A percentile compares a stretch with the other conserved stretches of the same genome.
Conservation (phyloP, 2,888 invertebrate species). For the Oscheius sp. region DNA sequence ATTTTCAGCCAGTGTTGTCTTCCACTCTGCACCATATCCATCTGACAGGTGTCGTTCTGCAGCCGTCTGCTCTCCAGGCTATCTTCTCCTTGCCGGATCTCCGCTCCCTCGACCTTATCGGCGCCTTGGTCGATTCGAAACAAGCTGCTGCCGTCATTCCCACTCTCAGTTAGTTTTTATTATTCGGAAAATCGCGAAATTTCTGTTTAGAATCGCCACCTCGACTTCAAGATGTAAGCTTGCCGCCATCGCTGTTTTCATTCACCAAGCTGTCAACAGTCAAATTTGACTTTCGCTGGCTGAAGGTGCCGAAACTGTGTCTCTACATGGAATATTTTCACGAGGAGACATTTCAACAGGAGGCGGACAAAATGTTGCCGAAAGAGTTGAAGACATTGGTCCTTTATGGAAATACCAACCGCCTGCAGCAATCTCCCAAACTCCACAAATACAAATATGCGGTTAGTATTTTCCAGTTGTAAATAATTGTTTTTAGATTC, state of each 20-base stretch:
- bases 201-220: not conserved
- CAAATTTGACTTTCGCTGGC: slow-evolving; percentile 17
- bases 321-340: slow-evolving; percentile 48
- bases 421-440: slow-evolving; percentile 36
- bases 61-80: slow-evolving; percentile 34
- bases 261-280: slow-evolving; percentile 7
- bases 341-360: slow-evolving; percentile 35
- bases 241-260: slow-evolving; percentile 29
- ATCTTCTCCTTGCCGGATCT: slow-evolving; percentile 37
- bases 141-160: slow-evolving; percentile 32
- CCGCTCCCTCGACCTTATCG: slow-evolving; percentile 42
- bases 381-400: slow-evolving; percentile 38
- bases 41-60: slow-evolving; percentile 43
- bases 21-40: slow-evolving; percentile 39
- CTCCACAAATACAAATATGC: slow-evolving; percentile 32
- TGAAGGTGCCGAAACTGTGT: slow-evolving; percentile 38
- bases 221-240: slow-evolving; percentile 4
- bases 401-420: slow-evolving; percentile 43
- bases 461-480: not conserved
- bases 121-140: slow-evolving; percentile 42
- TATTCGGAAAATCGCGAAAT: not conserved
- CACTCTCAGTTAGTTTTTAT: slow-evolving; percentile 5
- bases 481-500: slow-evolving; percentile 31
- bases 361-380: slow-evolving; percentile 28
- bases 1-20: slow-evolving; percentile 32